Base-by-base conservation (phyloP, 2,113 vertebrate species). In the Pangasianodon gigas region DNA sequence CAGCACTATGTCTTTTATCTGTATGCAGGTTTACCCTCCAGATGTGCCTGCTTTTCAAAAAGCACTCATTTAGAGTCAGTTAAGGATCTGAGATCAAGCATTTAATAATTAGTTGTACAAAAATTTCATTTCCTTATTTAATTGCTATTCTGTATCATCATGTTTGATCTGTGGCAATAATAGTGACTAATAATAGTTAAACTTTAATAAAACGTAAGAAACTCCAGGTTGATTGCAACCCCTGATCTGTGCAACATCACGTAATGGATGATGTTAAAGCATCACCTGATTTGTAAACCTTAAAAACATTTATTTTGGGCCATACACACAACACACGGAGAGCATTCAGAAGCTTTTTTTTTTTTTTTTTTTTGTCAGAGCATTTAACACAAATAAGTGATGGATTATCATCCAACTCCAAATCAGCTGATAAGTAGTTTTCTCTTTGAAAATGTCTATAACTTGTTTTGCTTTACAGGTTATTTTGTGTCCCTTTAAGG, bases 341-440 rank as follows among this genome's bases (percentile, higher is more conserved):
- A 51, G 9, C 10, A 51, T 51, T 51, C 51, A 51, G 51, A 56
- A 3, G 54, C 52, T 14, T 19, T 18, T 58, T 19, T 4, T 19
- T 19, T 4, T 58, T 51, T 32, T 69, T n/a, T 32, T 18, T 6
- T 19, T 21, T 21, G 6, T 21, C 16, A 7, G 58, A 24, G 19
- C 58, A 41, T 71, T 71, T 37, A 41, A 91, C 84, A 87, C 88
- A 90, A 94, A 93, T 90, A 90, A 92, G 92, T 77, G 90, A 88
- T 89, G 6, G 94, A 93, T 94, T 93, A 95, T 92, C 91, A 90
- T 90, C 87, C 85, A 29, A 82, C 85, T 93, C 90, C 83, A 86
- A 92, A 94, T 91, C 92, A 91, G 86, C 88, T 93, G 83, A 91
- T 89, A 91, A 89, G 62, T 80, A 88, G 87, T 85, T 89, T 93